A percentile compares a stretch with the other conserved stretches of the same genome.
Conservation (phyloP, 2,888 invertebrate genomes). For the Aphodius granarius region DNA sequence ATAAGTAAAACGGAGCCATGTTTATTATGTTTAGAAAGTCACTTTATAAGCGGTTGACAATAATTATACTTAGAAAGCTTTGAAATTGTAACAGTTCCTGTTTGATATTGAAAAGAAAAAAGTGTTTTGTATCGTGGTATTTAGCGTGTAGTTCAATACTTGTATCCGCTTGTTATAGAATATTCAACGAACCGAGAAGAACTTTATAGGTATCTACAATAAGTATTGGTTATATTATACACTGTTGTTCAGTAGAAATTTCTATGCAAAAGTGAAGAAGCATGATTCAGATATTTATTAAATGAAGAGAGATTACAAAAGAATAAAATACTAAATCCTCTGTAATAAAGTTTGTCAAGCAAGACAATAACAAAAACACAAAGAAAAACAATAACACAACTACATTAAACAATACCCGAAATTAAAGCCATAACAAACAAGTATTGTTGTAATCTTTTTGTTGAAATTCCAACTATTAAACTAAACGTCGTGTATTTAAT, state of each 20-base stretch:
- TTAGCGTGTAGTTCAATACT: neutral
- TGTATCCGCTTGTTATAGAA: neutral
- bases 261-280: too few species aligned
- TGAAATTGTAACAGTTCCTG: neutral
- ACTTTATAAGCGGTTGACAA: neutral
- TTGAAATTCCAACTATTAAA: neutral
- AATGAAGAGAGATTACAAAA: neutral
- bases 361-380: neutral
- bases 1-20: neutral
- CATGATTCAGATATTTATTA: neutral
- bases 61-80: neutral
- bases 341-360: neutral
- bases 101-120: neutral
- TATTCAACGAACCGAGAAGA: neutral
- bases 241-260: neutral
- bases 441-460: neutral
- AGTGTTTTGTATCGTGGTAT: neutral
- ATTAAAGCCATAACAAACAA: neutral
- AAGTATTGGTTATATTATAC: neutral
- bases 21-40: neutral
- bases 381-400: neutral
- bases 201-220: neutral
- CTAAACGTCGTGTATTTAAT: neutral
- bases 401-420: neutral
- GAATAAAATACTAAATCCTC: neutral